Conservation (phyloP, 2,113 vertebrate species). For the Pseudolaguvia tuberculata region DNA sequence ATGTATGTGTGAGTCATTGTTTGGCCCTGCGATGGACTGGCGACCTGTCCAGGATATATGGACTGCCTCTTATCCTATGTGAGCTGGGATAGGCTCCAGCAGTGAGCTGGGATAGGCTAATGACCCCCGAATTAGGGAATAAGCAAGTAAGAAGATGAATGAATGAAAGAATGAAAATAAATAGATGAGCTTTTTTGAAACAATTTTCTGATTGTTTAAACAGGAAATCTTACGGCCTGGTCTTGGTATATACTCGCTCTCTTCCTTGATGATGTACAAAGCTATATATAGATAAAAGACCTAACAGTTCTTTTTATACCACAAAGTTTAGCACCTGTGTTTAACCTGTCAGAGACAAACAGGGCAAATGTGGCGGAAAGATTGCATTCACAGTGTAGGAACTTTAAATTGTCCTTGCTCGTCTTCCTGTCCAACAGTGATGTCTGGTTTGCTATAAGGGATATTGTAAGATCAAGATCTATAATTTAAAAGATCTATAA, state of each 20-base stretch:
- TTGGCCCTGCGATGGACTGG: too few relatives aligned
- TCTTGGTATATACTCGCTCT: background rate
- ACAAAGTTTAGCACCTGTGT: constrained; percentile 10
- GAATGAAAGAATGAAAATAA: too few relatives aligned
- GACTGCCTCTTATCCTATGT: too few relatives aligned
- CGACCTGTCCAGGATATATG: too few relatives aligned
- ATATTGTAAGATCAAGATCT: constrained; percentile 22
- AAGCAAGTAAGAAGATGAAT: too few relatives aligned
- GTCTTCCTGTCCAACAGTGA: background rate
- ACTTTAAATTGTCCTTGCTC: constrained; percentile 25
- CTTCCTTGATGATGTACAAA: background rate
- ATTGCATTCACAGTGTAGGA: constrained; percentile 11
- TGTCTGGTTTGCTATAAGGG: constrained; percentile 8
- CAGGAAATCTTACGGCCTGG: background rate
- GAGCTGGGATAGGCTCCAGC: too few relatives aligned
- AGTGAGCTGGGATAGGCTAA: too few relatives aligned
- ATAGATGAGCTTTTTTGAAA: too few relatives aligned
- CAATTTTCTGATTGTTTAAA: background rate
- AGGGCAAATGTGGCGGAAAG: constrained; percentile 18
- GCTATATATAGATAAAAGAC: constrained; percentile 15
- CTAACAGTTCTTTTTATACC: background rate
- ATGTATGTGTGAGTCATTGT: too few relatives aligned
- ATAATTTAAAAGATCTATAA: constrained; percentile 11
- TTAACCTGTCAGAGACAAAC: constrained; percentile 23
- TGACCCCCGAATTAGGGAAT: too few relatives aligned